Base-by-base conservation (phyloP, 2,888 invertebrate genomes). In the Therioaphis trifolii region DNA sequence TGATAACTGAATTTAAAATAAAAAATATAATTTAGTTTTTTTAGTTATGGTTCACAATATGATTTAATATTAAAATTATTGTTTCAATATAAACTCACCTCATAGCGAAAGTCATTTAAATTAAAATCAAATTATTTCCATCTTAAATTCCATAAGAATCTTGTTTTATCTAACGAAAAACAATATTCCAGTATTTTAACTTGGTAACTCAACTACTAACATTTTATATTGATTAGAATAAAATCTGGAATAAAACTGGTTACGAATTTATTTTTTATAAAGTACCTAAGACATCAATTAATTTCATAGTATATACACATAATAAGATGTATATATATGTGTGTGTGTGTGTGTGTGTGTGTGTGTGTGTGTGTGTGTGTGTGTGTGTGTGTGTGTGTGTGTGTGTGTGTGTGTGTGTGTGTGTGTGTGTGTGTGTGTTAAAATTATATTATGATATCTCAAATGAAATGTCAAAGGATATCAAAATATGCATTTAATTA, bases 401-500 rank as follows among this genome's bases (percentile, higher is more conserved):
- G n/a, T n/a, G n/a, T n/a, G n/a, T n/a, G n/a, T n/a, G n/a, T n/a
- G n/a, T n/a, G n/a, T n/a, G n/a, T n/a, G n/a, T n/a, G n/a, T n/a
- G n/a, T n/a, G n/a, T n/a, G n/a, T n/a, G n/a, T n/a, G 58, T 75
- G 21, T 43, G 9, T 75, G 27, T 61, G 18, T 61, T 43, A 29
- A 43, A 61, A n/a, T 46, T 61, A 27, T 21, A 46, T 46, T 46
- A 21, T 46, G n/a, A 76, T 76, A 76, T 63, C 27, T 14, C 14
- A 21, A 14, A 76, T 29, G 63, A 21, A 12, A 74, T 40, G 76
- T 76, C 76, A 46, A 76, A 76, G 76, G 61, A 61, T 63, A 76
- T 76, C 76, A 76, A 35, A 75, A 58, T 75, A 21, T 61, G 18
- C 46, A 75, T 46, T 43, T 76, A 76, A 76, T 63, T 29, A 46